Conservation (phyloP, 2,797 vertebrate species). For the Crax fasciolata region DNA sequence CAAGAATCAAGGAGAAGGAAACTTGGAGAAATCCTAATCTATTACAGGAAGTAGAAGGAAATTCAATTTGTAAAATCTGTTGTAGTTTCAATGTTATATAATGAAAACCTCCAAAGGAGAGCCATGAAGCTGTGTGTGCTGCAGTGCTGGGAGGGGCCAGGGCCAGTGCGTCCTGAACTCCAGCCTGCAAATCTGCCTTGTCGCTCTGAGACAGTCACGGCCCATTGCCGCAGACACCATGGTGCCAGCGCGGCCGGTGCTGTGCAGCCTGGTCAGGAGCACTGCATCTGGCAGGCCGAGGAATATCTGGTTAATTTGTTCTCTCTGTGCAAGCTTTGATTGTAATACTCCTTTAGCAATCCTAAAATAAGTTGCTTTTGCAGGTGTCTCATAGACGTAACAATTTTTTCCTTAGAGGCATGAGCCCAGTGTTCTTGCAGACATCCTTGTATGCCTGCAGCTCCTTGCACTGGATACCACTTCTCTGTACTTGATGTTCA, state of each 20-base stretch:
- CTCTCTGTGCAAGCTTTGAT: not conserved
- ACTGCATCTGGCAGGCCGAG: not conserved
- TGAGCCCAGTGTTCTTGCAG: not conserved
- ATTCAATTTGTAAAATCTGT: not conserved
- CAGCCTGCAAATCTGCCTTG: not conserved
- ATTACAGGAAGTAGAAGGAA: not conserved
- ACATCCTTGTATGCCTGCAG: not conserved
- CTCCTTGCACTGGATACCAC: not conserved
- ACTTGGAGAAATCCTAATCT: not conserved
- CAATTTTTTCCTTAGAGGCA: not conserved
- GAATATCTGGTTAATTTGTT: not conserved
- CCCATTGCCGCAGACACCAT: accelerated
- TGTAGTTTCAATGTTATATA: not conserved
- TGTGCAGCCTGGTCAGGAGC: not conserved
- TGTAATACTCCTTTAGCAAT: not conserved
- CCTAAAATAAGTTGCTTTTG: not conserved
- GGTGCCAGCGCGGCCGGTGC: not conserved
- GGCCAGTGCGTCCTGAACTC: accelerated
- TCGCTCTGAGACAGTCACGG: accelerated
- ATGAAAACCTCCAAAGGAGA: not conserved
- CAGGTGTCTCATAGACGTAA: not conserved
- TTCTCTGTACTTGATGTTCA: not conserved
- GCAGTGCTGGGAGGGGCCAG: not conserved
- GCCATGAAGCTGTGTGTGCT: not conserved
- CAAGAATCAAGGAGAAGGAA: not conserved